A percentile compares a stretch with the other conserved stretches of the same genome.
These are phyloP conservation scores for Notodonta ziczac DNA, from an alignment of 2,888 invertebrate species.

Conservation along the genomic window DNA sequence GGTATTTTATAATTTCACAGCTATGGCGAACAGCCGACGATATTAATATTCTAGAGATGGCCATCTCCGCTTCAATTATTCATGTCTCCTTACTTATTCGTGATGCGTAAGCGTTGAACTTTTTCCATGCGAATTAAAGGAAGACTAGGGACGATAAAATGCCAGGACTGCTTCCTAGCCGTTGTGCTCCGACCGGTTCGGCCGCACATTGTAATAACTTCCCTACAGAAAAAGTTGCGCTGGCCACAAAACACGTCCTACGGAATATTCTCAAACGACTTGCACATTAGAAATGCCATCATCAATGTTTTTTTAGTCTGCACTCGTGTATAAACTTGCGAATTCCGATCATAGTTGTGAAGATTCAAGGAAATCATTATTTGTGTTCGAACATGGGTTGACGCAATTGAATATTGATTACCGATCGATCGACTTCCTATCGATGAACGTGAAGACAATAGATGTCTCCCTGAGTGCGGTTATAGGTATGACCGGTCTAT, in stretches of 20 bases:
- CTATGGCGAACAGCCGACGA: slow-evolving; percentile 34
- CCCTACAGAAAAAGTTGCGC: slow-evolving; percentile 61
- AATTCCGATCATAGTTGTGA: slow-evolving; percentile 28
- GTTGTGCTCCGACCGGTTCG: slow-evolving; percentile 58
- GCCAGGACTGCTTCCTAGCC: slow-evolving; percentile 58
- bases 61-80: slow-evolving; percentile 58
- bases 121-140: slow-evolving; percentile 56
- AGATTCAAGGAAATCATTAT: slow-evolving; percentile 33
- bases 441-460: slow-evolving; percentile 47
- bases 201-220: slow-evolving; percentile 62
- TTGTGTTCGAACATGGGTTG: slow-evolving; percentile 27
- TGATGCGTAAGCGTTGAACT: slow-evolving; percentile 47
- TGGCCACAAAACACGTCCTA: slow-evolving; percentile 42
- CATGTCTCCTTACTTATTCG: slow-evolving; percentile 57
- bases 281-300: slow-evolving; percentile 39
- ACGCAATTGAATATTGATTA: slow-evolving; percentile 36
- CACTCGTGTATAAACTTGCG: slow-evolving; percentile 32
- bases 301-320: slow-evolving; percentile 34
- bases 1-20: slow-evolving; percentile 58
- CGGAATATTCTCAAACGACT: slow-evolving; percentile 51
- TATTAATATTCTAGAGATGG: slow-evolving; percentile 56
- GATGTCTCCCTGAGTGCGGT: slow-evolving; percentile 50
- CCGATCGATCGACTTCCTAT: slow-evolving; percentile 44
- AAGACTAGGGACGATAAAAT: slow-evolving; percentile 55
- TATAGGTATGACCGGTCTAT: slow-evolving; percentile 55